Conservation (phyloP, 1,140 invertebrate genomes). For the Trissolcus basalis region DNA sequence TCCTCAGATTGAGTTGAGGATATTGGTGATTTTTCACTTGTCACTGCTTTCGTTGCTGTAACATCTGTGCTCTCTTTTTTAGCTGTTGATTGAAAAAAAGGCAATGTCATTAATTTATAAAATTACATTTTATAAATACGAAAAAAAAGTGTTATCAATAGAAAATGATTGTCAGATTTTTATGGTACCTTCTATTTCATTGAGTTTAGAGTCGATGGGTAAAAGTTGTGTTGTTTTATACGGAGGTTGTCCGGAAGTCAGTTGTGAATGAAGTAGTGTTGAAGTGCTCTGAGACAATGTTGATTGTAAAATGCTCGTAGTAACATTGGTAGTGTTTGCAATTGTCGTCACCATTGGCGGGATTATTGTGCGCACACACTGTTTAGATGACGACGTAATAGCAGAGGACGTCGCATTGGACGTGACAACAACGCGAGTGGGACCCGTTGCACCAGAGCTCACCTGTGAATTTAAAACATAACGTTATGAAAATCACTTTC, state of each 20-base stretch:
- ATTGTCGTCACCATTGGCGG: slow-evolving; percentile 64
- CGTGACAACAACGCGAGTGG: slow-evolving; percentile 63
- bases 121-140: too few species aligned
- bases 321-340: slow-evolving; percentile 64
- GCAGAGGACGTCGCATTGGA: slow-evolving; percentile 53
- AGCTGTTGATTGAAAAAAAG: too few species aligned
- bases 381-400: slow-evolving; percentile 61
- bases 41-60: slow-evolving; percentile 41
- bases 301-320: slow-evolving; percentile 72
- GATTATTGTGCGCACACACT: slow-evolving; percentile 66
- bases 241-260: slow-evolving; percentile 66
- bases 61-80: slow-evolving; percentile 66
- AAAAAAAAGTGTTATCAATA: background rate
- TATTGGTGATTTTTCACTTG: slow-evolving; percentile 58
- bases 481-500: too few species aligned
- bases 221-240: slow-evolving; percentile 67
- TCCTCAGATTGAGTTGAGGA: slow-evolving; percentile 48
- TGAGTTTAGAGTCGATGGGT: slow-evolving; percentile 68
- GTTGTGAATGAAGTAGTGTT: slow-evolving; percentile 68
- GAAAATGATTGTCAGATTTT: background rate
- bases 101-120: too few species aligned
- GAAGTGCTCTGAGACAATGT: slow-evolving; percentile 70
- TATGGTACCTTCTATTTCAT: slow-evolving; percentile 63
- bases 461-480: slow-evolving; percentile 42
- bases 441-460: slow-evolving; percentile 56